Conservation (phyloP, 1,140 invertebrate species). For the Trinorchestia longiramus region DNA sequence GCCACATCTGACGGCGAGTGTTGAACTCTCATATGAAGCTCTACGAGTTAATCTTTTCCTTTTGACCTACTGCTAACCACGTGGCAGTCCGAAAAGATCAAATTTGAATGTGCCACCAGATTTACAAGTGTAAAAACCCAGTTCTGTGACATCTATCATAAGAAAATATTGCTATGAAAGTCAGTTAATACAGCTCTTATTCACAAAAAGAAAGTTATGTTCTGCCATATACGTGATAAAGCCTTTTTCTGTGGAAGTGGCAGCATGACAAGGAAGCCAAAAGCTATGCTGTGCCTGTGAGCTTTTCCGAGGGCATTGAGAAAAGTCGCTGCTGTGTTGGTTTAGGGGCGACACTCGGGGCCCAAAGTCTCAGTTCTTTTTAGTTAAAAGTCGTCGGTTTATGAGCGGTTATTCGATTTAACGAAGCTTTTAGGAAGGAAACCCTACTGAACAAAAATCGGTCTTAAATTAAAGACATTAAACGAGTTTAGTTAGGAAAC, state of each 20-base stretch:
- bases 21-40: not conserved
- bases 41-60: not conserved
- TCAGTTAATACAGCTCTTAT: not conserved
- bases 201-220: not conserved
- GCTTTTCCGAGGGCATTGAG: not conserved
- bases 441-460: constrained; percentile 33
- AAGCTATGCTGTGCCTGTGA: not conserved
- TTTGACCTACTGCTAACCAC: not conserved
- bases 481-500: constrained; percentile 41
- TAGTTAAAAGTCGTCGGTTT: constrained; percentile 44
- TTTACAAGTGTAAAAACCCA: not conserved
- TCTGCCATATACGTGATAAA: not conserved
- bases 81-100: not conserved
- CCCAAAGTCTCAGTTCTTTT: constrained; percentile 47
- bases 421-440: constrained; percentile 33
- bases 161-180: not conserved
- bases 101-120: not conserved
- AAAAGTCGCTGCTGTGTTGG: not conserved
- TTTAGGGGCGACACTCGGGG: not conserved
- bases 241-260: not conserved
- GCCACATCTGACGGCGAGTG: not conserved
- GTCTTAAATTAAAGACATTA: constrained; percentile 34
- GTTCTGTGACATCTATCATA: not conserved
- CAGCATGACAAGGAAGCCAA: not conserved
- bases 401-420: constrained; percentile 48